Conservation (phyloP, 2,113 vertebrate genomes). For the Delphinus delphis region DNA sequence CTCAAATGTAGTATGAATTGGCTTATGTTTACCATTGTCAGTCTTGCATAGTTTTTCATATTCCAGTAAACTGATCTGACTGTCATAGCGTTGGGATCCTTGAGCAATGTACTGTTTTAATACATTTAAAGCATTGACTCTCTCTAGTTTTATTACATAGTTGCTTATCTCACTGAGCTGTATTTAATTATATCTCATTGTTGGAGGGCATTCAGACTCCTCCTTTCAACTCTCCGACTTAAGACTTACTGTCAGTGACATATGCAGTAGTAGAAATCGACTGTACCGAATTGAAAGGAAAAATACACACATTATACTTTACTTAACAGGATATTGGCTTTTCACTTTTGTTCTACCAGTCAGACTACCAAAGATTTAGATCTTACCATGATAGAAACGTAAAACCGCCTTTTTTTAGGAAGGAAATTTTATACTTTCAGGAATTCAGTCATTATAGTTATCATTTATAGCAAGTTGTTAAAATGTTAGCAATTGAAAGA, state of each 20-base stretch:
- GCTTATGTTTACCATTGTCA: neutral
- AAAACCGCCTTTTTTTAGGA: neutral
- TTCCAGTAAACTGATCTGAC: neutral
- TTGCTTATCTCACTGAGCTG: neutral
- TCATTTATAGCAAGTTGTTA: neutral
- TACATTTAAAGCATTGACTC: neutral
- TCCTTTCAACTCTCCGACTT: neutral
- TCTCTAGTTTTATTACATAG: neutral
- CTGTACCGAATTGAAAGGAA: neutral
- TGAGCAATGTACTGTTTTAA: conserved; percentile 1
- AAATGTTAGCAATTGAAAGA: neutral
- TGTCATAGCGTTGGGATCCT: conserved; percentile 23
- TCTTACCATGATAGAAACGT: neutral
- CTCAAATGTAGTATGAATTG: neutral
- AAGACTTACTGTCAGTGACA: neutral
- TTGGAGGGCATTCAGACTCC: neutral
- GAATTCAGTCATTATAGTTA: neutral
- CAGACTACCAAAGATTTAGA: neutral
- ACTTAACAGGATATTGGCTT: neutral
- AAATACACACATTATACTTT: neutral
- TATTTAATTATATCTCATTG: neutral
- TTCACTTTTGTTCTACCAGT: neutral
- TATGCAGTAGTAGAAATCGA: neutral
- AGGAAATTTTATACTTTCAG: neutral
- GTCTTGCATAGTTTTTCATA: conserved; percentile 2